These are phyloP conservation scores for Geotrupes spiniger DNA, from an alignment of 2,888 invertebrate genomes.

Conservation along the genomic window DNA sequence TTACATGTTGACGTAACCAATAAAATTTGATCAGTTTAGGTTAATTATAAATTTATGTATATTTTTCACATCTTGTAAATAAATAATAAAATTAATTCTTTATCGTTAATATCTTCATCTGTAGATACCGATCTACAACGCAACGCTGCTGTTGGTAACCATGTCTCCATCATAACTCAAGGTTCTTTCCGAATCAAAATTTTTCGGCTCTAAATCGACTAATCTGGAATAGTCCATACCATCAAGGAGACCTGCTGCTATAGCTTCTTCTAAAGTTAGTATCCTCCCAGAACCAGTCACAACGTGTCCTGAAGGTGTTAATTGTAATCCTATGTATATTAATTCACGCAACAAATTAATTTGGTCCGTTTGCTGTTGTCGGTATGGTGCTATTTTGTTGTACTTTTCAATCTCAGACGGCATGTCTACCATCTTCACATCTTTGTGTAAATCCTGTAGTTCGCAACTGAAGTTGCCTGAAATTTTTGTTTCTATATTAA, in stretches of 20 bases:
- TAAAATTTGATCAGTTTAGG: too few species aligned
- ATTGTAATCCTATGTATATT: slow-evolving; percentile 32
- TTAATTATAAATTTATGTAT: too few species aligned
- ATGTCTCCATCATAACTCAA: too few species aligned
- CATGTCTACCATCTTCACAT: slow-evolving; percentile 29
- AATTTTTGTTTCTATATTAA: background rate
- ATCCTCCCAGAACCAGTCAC: slow-evolving; percentile 38
- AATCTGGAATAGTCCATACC: slow-evolving; percentile 22
- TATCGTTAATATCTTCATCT: too few species aligned
- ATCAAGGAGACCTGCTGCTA: slow-evolving; percentile 38
- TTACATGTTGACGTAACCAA: too few species aligned
- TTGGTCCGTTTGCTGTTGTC: slow-evolving; percentile 26
- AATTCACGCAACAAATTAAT: slow-evolving; percentile 24
- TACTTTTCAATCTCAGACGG: slow-evolving; percentile 32
- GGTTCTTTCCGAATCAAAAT: too few species aligned
- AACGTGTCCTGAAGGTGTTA: slow-evolving; percentile 40
- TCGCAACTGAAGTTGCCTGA: slow-evolving; percentile 1
- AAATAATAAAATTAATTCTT: too few species aligned
- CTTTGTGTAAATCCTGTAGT: slow-evolving; percentile 29
- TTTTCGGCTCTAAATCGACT: too few species aligned
- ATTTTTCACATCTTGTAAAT: too few species aligned
- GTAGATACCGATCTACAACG: too few species aligned
- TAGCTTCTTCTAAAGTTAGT: slow-evolving; percentile 40
- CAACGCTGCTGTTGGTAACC: too few species aligned
- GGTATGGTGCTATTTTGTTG: slow-evolving; percentile 27